Evolutionary conservation across 2,888 invertebrate species (phyloP).

Genomic region (Stenurella melanura): DNA sequence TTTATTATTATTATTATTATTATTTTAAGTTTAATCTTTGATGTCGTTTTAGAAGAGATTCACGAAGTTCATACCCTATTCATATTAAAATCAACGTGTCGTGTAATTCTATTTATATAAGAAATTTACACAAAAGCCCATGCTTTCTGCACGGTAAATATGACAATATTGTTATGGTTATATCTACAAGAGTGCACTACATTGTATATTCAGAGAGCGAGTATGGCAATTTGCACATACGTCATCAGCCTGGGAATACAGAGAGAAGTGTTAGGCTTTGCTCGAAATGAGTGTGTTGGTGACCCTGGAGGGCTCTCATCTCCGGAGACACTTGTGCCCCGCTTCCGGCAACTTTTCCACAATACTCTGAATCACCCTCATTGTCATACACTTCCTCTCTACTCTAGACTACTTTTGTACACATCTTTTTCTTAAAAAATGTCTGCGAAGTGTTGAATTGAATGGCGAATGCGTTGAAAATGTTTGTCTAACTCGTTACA

Average conservation of each 20-base stretch:
- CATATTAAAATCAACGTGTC: constrained; percentile 17
- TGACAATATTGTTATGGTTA: constrained; percentile 38
- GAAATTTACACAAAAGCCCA: constrained; percentile 5
- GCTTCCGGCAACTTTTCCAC: constrained; percentile 40
- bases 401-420: constrained; percentile 10
- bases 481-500: no score
- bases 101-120: constrained; percentile 20
- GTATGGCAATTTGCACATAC: constrained; percentile 36
- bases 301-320: constrained; percentile 38
- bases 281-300: constrained; percentile 22
- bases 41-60: neutral
- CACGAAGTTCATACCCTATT: constrained; percentile 2
- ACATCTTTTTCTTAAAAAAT: neutral
- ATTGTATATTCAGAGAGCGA: constrained; percentile 31
- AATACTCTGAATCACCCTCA: constrained; percentile 36
- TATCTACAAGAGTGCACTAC: constrained; percentile 31
- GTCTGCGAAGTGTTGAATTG: neutral
- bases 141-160: constrained; percentile 24
- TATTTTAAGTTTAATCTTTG: no score
- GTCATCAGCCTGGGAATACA: constrained; percentile 33
- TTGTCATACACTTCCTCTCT: constrained; percentile 15
- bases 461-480: no score
- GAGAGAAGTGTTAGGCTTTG: constrained; percentile 19
- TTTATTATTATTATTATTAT: no score
- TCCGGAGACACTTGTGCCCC: constrained; percentile 39